Base-by-base conservation (phyloP, 2,797 vertebrate species). In the Hydrolagus colliei region DNA sequence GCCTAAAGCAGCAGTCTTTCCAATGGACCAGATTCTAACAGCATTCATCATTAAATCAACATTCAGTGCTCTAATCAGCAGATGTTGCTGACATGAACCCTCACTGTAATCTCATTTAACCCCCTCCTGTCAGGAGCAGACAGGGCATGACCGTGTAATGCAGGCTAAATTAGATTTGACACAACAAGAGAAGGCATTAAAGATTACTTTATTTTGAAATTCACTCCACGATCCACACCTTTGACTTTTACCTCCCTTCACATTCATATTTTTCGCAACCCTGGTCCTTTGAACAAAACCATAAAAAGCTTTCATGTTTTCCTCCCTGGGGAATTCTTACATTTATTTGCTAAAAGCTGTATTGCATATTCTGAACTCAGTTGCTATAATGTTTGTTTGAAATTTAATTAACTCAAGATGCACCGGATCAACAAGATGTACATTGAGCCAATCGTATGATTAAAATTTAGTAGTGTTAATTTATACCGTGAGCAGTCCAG, bases 21-120 rank as follows among this genome's bases (percentile, higher is more conserved):
- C 86, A 88, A 92, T 93, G 95, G 92, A 88, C 92, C 90, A 93
- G 90, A 93, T 93, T 68, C 63, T 68, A 41, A 95, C 94, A 95
- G 94, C 94, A 93, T 92, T 92, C 91, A 93, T 96, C 95, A 96
- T 97, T 96, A 96, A 96, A 94, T 93, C 92, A 41, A 89, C 87
- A 90, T 91, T 93, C 91, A 90, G 91, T 93, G 90, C 88, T 84
- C 90, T 90, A 91, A 90, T 91, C 89, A 90, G 94, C 95, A 95
- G 93, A 93, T 95, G 94, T 93, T 94, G 93, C 93, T 94, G 95
- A 96, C 93, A 93, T 92, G 93, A 92, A 94, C 93, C 89, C 91
- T 35, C 88, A 88, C 92, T 95, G 94, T 96, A 97, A 98, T 97
- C 96, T 96, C 94, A 68, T 96, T 96, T 96, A 96, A 96, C 95